Evolutionary conservation across 2,797 vertebrate genomes (phyloP).

Genomic region (Thripadectes ignobilis): DNA sequence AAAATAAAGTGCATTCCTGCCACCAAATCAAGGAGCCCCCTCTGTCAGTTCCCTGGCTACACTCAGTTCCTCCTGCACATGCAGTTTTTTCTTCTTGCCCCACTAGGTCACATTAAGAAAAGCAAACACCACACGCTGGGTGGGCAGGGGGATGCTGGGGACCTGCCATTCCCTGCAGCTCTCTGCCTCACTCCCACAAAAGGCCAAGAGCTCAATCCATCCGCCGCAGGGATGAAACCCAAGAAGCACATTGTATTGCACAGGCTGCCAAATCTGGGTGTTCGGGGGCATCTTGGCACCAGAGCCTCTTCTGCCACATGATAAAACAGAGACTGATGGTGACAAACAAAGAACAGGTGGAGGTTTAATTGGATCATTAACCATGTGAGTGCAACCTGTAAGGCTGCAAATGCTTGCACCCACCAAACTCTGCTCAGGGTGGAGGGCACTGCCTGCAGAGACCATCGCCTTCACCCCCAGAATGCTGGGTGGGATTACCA

Average conservation of each 20-base stretch:
- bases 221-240: conserved; percentile 9
- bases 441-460: background rate
- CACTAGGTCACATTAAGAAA: background rate
- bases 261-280: background rate
- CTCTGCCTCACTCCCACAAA: background rate
- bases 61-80: background rate
- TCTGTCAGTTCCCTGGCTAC: background rate
- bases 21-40: background rate
- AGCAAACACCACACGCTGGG: background rate
- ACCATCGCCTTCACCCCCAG: background rate
- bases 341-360: conserved; percentile 62
- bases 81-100: background rate
- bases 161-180: background rate
- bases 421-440: background rate
- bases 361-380: conserved; percentile 21
- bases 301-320: background rate
- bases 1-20: background rate
- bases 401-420: background rate
- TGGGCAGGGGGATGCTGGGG: background rate
- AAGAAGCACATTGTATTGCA: conserved; percentile 6
- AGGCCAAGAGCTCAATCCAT: background rate
- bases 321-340: background rate
- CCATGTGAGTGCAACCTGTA: background rate
- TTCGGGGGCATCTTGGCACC: background rate
- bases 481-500: background rate